Evolutionary conservation across 2,797 vertebrate genomes (phyloP).

Genomic region (Mionectes olivaceus): DNA sequence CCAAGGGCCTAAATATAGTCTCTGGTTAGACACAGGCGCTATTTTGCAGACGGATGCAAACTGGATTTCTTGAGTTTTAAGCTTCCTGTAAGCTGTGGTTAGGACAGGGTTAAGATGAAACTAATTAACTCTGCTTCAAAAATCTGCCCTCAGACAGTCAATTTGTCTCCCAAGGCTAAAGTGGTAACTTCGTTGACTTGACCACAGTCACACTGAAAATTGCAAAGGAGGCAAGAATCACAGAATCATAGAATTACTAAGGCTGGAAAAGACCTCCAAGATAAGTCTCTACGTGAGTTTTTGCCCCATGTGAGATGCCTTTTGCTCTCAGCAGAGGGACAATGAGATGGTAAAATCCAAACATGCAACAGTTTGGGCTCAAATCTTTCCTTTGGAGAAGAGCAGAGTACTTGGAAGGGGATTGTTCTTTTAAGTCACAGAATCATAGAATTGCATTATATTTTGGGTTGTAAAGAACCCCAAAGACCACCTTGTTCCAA

Average conservation of each 20-base stretch:
- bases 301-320: not conserved
- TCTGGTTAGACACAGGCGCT: not conserved
- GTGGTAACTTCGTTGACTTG: not conserved
- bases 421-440: not conserved
- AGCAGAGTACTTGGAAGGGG: not conserved
- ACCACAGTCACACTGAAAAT: not conserved
- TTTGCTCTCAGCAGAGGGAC: not conserved
- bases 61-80: not conserved
- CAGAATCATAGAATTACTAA: too few relatives aligned
- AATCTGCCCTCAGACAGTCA: not conserved
- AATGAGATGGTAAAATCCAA: not conserved
- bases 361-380: not conserved
- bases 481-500: not conserved
- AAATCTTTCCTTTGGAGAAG: not conserved
- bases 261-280: too few relatives aligned
- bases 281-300: not conserved
- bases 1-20: not conserved
- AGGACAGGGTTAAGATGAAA: not conserved
- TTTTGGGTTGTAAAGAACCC: not conserved
- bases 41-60: constrained; percentile 33
- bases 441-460: not conserved
- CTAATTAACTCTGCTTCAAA: not conserved
- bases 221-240: not conserved
- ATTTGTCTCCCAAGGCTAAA: not conserved
- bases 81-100: constrained; percentile 45